A percentile compares a stretch with the other conserved stretches of the same genome.
Evolutionary conservation across 1,140 invertebrate genomes (phyloP).

Genomic region (Calliopsis andreniformis): DNA sequence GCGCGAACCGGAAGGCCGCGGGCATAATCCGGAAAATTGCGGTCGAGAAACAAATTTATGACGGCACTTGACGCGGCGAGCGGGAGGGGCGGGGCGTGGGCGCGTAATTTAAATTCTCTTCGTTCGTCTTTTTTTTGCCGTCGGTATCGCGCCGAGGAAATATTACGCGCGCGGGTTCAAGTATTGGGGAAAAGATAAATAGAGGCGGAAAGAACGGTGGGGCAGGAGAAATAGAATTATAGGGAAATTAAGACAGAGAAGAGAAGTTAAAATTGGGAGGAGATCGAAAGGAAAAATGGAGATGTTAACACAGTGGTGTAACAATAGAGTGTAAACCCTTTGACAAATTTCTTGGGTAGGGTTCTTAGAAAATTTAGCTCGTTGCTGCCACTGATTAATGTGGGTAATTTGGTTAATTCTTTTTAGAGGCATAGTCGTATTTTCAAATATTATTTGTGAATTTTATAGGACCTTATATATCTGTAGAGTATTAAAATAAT

Average conservation of each 20-base stretch:
- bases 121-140: neutral
- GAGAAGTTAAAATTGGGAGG: neutral
- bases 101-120: conserved; percentile 47
- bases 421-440: too few relatives aligned
- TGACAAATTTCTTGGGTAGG: too few relatives aligned
- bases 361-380: too few relatives aligned
- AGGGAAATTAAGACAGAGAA: neutral
- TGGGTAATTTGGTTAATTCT: too few relatives aligned
- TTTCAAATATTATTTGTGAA: too few relatives aligned
- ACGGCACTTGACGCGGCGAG: neutral
- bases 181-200: neutral
- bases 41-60: conserved; percentile 44
- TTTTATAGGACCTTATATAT: too few relatives aligned
- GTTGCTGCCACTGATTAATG: too few relatives aligned
- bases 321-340: too few relatives aligned
- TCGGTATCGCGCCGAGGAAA: conserved; percentile 10
- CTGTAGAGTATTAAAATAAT: too few relatives aligned
- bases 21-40: conserved; percentile 51
- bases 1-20: conserved; percentile 5
- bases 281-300: neutral
- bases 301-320: too few relatives aligned
- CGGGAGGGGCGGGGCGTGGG: too few relatives aligned
- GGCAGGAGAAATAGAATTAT: neutral
- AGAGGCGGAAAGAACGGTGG: neutral
- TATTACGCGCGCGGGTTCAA: neutral